phyloP scores from a whole-genome alignment of 2,113 vertebrate genomes.

The Psephotus haematonotus region DNA sequence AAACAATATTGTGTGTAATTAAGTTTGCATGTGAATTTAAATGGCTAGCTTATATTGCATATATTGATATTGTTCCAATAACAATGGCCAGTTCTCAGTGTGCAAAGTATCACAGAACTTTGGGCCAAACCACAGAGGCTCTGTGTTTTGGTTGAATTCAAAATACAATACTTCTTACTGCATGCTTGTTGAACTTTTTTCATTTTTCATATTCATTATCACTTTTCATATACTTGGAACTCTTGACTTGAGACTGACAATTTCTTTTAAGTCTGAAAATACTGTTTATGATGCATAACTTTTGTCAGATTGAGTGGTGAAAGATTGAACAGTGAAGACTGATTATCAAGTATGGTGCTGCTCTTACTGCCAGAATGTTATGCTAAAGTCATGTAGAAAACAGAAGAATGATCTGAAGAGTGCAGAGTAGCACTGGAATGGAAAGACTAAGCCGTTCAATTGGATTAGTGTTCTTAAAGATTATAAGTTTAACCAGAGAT shows the following conservation, averaged over 20 bases:
- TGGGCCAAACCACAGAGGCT: background rate
- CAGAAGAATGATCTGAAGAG: background rate
- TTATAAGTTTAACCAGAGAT: slow-evolving; percentile 37
- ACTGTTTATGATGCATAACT: background rate
- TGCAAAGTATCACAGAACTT: background rate
- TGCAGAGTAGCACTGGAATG: background rate
- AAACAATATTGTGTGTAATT: background rate
- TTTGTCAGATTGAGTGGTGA: background rate
- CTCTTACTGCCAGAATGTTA: background rate
- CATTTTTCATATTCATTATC: background rate
- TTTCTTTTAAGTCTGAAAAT: background rate
- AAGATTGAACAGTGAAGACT: background rate
- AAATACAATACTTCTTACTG: background rate
- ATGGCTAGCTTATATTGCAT: background rate
- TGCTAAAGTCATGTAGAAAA: background rate
- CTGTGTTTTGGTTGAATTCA: background rate
- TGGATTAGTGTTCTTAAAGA: slow-evolving; percentile 64
- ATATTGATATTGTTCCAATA: background rate
- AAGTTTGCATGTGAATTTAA: background rate
- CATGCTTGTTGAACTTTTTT: background rate
- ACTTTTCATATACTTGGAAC: background rate
- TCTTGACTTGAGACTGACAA: background rate
- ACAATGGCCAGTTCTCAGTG: background rate
- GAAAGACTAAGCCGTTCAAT: slow-evolving; percentile 38
- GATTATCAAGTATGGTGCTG: background rate